Conservation (phyloP, 2,888 invertebrate species). For the Notodonta dromedarius region DNA sequence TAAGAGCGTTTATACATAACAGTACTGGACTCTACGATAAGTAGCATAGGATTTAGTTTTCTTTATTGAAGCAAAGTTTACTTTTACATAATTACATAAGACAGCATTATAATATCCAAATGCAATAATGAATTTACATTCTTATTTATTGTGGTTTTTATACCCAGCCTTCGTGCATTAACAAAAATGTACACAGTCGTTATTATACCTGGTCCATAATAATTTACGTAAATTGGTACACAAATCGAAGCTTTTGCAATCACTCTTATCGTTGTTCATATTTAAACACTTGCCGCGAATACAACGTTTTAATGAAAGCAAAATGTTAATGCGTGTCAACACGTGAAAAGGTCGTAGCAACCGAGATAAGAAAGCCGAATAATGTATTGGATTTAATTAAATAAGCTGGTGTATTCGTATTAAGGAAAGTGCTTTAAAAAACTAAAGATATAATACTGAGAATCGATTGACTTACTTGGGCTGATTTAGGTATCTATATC, state of each 20-base stretch:
- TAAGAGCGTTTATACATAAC: too few species aligned
- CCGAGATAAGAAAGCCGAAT: conserved; percentile 52
- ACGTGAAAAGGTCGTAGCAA: conserved; percentile 51
- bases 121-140: neutral
- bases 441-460: neutral
- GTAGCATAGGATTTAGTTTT: too few species aligned
- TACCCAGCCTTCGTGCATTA: neutral
- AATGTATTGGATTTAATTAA: conserved; percentile 38
- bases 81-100: too few species aligned
- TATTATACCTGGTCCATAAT: neutral
- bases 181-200: neutral
- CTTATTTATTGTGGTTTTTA: neutral
- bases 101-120: too few species aligned
- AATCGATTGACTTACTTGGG: neutral
- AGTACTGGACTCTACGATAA: too few species aligned
- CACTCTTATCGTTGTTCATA: conserved; percentile 30
- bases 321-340: conserved; percentile 53
- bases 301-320: conserved; percentile 53
- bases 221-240: conserved; percentile 12
- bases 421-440: conserved; percentile 18
- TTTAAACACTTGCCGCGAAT: conserved; percentile 40
- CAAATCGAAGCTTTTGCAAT: conserved; percentile 35
- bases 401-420: conserved; percentile 22
- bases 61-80: too few species aligned
- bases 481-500: too few species aligned